phyloP scores from a whole-genome alignment of 2,888 invertebrate genomes.

The Siphonodentalium dalli region DNA sequence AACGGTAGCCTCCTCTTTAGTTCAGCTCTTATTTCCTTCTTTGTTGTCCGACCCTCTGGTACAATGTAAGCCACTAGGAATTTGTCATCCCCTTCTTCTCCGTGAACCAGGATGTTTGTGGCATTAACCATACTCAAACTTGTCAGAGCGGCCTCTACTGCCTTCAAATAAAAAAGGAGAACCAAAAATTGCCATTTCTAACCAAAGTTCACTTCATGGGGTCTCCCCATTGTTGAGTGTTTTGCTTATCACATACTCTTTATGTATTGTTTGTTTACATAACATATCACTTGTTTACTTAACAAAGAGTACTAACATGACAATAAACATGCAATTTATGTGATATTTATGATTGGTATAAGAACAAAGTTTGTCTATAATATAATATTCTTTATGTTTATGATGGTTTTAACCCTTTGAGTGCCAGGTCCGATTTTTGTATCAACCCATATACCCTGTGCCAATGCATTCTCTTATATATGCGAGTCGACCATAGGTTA shows the following conservation, averaged over 20 bases:
- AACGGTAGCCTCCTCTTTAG: slow-evolving; percentile 65
- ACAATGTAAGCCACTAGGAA: slow-evolving; percentile 65
- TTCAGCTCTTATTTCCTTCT: slow-evolving; percentile 60
- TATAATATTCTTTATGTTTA: no score
- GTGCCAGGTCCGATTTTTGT: no score
- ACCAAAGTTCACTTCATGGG: neutral
- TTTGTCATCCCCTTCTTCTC: slow-evolving; percentile 66
- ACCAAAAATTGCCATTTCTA: neutral
- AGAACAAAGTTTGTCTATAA: no score
- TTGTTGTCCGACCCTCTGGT: slow-evolving; percentile 47
- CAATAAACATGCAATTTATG: no score
- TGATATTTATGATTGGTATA: no score
- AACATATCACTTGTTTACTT: neutral
- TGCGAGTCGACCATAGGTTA: no score
- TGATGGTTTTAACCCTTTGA: no score
- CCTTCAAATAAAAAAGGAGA: slow-evolving; percentile 43
- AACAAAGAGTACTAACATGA: neutral
- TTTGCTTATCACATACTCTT: neutral
- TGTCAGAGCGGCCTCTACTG: slow-evolving; percentile 64
- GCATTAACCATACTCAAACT: slow-evolving; percentile 58
- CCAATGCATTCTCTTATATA: no score
- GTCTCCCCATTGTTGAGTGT: neutral
- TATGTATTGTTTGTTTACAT: neutral
- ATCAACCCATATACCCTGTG: no score
- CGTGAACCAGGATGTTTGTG: slow-evolving; percentile 62